A percentile compares a stretch with the other conserved stretches of the same genome.
Conservation (phyloP, 2,888 invertebrate species). For the Himalopsyche anomala region DNA sequence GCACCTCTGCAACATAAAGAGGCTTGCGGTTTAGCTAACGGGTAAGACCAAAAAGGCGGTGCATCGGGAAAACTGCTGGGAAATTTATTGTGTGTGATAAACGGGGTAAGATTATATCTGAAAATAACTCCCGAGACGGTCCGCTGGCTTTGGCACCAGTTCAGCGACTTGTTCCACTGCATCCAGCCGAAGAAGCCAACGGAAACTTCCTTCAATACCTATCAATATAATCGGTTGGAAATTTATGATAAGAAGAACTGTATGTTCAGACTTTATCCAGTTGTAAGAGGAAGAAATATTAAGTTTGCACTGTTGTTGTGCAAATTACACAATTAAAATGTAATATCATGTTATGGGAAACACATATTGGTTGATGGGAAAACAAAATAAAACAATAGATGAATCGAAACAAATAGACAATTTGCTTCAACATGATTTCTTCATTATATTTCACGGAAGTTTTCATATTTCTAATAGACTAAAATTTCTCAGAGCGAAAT, state of each 20-base stretch:
- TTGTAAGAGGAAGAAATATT: too few relatives aligned
- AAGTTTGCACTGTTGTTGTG: too few relatives aligned
- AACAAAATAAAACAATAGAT: too few relatives aligned
- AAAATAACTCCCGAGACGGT: slow-evolving; percentile 50
- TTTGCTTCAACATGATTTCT: too few relatives aligned
- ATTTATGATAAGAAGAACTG: background rate
- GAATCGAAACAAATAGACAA: too few relatives aligned
- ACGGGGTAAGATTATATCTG: slow-evolving; percentile 62
- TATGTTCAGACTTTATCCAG: too few relatives aligned
- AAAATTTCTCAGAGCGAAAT: too few relatives aligned
- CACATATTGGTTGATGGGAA: too few relatives aligned
- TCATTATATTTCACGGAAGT: too few relatives aligned
- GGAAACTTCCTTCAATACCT: slow-evolving; percentile 2
- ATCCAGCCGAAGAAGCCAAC: slow-evolving; percentile 2
- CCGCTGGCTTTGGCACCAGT: slow-evolving; percentile 59
- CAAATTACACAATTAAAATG: too few relatives aligned
- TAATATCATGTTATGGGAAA: too few relatives aligned
- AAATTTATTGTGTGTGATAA: slow-evolving; percentile 61
- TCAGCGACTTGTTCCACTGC: slow-evolving; percentile 62
- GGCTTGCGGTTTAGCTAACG: slow-evolving; percentile 10
- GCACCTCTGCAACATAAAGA: background rate
- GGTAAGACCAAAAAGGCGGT: slow-evolving; percentile 12
- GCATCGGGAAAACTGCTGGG: slow-evolving; percentile 34
- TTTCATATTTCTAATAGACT: too few relatives aligned
- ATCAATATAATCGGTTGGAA: background rate